phyloP scores from a whole-genome alignment of 2,113 vertebrate species.

The Lanius collurio region DNA sequence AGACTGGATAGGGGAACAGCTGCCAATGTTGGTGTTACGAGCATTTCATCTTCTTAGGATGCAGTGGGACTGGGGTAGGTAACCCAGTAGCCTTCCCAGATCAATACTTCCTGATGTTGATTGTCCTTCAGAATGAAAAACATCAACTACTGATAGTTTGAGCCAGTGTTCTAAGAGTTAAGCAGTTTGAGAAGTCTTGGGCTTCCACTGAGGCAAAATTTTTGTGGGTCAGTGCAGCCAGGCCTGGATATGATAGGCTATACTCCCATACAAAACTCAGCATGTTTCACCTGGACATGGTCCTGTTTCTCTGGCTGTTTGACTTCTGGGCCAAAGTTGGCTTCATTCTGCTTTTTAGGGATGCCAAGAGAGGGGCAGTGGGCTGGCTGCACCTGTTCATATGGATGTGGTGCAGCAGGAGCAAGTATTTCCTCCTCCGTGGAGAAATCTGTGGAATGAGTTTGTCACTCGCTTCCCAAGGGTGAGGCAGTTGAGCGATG shows the following conservation, averaged over 20 bases:
- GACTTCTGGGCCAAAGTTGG: neutral
- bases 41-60: neutral
- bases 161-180: neutral
- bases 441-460: constrained; percentile 25
- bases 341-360: neutral
- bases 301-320: neutral
- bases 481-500: neutral
- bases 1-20: neutral
- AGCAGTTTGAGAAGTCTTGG: neutral
- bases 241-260: neutral
- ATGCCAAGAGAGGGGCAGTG: neutral
- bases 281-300: neutral
- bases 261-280: neutral
- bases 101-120: neutral
- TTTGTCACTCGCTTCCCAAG: neutral
- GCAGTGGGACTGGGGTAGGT: neutral
- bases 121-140: neutral
- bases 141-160: neutral
- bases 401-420: neutral
- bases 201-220: neutral
- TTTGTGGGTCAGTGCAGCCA: neutral
- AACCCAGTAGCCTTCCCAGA: neutral
- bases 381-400: constrained; percentile 15
- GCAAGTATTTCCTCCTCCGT: neutral
- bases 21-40: neutral